Evolutionary conservation across 2,113 vertebrate species (phyloP), one percentile per base, ranked within the genome.

Genomic region (Chaenogobius annularis): DNA sequence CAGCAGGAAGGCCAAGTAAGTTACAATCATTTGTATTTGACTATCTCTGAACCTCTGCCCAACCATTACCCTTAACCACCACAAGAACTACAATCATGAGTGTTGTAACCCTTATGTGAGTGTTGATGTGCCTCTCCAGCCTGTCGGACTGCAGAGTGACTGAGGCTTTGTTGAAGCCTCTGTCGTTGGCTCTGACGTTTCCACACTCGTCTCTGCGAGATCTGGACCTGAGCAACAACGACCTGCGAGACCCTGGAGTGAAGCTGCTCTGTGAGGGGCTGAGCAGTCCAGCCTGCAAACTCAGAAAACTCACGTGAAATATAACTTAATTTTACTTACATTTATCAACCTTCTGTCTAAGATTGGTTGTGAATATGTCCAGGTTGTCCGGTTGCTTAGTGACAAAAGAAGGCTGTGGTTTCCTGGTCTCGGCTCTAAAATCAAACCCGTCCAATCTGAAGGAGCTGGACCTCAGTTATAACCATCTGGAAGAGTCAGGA

Each of bases 201-300:
- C 76, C 86, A 3, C 37, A 71, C 54, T 69, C 74, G 0, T 55
- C 56, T 1, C 68, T 92, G 1, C 11, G 14, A 63, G 48, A 81
- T 47, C 72, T 92, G 71, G 88, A 92, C 66, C 73, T 92, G 31
- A 90, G 75, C 70, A 83, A 80, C 83, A 91, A 85, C 19, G 82
- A 87, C 64, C 76, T 83, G 66, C 15, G 4, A 22, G 87, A 90
- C 11, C 63, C 55, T 23, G 82, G 88, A 71, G 78, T 89, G 0
- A 0, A 72, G 0, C 22, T 65, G 5, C 79, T 92, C 5, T 88
- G 17, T 55, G 44, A n/a, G 7, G 90, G 85, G 59, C 79, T 92
- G 7, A 74, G 26, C 0, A 85, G 70, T 71, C 68, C 65, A 7
- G 10, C n/a, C 70, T 90, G 86, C 75, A 82, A 62, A 72, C 77